A percentile compares a stretch with the other conserved stretches of the same genome.
These are phyloP conservation scores for Stenopsyche tienmushanensis DNA, from an alignment of 1,140 invertebrate genomes.

Conservation along the genomic window DNA sequence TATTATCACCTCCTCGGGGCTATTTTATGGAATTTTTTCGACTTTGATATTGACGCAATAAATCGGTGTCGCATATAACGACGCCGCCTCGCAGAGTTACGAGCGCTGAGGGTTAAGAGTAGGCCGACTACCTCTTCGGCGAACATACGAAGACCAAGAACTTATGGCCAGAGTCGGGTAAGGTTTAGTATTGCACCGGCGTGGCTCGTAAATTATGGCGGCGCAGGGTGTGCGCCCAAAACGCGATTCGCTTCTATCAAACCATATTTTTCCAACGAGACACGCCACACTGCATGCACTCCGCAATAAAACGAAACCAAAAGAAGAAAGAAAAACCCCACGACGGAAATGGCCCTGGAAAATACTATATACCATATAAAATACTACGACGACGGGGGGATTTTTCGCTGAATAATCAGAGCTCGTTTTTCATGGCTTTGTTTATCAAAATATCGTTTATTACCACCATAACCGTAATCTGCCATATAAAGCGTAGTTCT, in stretches of 20 bases:
- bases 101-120: no score
- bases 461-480: no score
- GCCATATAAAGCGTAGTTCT: no score
- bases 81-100: no score
- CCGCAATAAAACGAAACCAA: slow-evolving; percentile 7
- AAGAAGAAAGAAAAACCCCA: not conserved
- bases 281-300: slow-evolving; percentile 19
- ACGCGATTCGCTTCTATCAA: slow-evolving; percentile 29
- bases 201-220: slow-evolving; percentile 5
- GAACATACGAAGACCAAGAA: not conserved
- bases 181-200: slow-evolving; percentile 3
- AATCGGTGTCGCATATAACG: no score
- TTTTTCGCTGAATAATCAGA: no score
- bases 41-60: no score
- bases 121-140: no score
- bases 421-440: no score
- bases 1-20: no score
- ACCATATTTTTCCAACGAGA: slow-evolving; percentile 25
- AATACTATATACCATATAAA: not conserved
- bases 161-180: not conserved
- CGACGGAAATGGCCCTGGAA: not conserved
- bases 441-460: no score
- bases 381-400: not conserved
- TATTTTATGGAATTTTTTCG: no score
- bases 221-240: slow-evolving; percentile 20